Percentiles rank a stretch among this genome's conserved stretches.
These are phyloP conservation scores for Cherax destructor DNA, from an alignment of 1,140 invertebrate species.

Conservation along the genomic window DNA sequence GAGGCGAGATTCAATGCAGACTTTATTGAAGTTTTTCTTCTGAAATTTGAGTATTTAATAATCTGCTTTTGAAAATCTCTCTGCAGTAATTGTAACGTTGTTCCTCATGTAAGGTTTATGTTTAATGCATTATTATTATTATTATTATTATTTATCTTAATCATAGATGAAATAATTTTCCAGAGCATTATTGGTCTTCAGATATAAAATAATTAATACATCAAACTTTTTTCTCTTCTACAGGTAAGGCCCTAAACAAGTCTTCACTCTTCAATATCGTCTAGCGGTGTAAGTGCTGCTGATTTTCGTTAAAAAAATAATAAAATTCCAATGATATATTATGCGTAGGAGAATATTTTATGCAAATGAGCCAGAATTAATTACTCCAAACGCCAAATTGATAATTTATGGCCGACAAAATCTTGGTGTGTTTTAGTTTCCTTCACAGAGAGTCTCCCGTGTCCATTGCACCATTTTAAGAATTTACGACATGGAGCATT, in stretches of 20 bases:
- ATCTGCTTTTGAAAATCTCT: too few species aligned
- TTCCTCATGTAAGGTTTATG: too few species aligned
- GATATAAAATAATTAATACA: too few species aligned
- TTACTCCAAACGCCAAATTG: constrained; percentile 46
- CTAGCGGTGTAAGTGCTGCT: neutral
- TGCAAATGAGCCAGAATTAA: constrained; percentile 42
- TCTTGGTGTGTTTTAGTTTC: constrained; percentile 29
- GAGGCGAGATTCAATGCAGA: too few species aligned
- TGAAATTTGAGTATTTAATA: too few species aligned
- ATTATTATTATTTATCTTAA: constrained; percentile 24
- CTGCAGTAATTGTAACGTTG: too few species aligned
- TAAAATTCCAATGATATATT: constrained; percentile 18
- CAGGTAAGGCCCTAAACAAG: neutral
- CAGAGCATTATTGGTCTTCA: too few species aligned
- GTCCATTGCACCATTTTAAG: neutral
- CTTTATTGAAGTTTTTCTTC: too few species aligned
- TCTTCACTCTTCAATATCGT: neutral
- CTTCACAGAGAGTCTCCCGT: neutral
- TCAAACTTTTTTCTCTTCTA: neutral
- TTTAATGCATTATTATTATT: neutral
- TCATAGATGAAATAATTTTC: neutral
- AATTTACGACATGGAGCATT: neutral
- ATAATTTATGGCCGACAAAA: constrained; percentile 47
- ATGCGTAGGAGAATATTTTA: constrained; percentile 39
- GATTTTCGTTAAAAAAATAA: neutral